phyloP scores from a whole-genome alignment of 2,113 vertebrate species.

The Eublepharis macularius region DNA sequence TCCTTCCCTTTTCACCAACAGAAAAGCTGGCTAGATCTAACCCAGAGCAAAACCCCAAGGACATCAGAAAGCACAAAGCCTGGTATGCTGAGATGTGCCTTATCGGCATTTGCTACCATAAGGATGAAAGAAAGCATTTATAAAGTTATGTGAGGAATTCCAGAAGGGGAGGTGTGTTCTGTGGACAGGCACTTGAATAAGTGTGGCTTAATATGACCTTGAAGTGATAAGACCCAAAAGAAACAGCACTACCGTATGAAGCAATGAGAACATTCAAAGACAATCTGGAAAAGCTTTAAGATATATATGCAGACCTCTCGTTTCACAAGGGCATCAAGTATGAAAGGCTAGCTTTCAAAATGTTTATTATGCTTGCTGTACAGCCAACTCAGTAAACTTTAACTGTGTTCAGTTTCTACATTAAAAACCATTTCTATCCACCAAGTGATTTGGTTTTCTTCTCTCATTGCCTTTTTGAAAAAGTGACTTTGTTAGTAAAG shows the following conservation, averaged over 20 bases:
- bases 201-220: not conserved
- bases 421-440: not conserved
- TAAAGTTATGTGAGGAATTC: not conserved
- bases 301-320: conserved; percentile 3
- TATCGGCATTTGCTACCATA: not conserved
- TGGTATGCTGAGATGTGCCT: not conserved
- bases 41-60: not conserved
- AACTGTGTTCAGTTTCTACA: not conserved
- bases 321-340: not conserved
- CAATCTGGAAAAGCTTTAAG: not conserved
- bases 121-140: not conserved
- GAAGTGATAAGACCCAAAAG: not conserved
- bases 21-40: too few relatives aligned
- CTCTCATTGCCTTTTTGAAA: not conserved
- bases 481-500: not conserved
- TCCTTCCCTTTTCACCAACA: too few relatives aligned
- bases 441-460: not conserved
- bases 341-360: not conserved
- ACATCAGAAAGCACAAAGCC: not conserved
- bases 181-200: not conserved
- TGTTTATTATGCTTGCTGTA: not conserved
- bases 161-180: not conserved
- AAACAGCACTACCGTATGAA: not conserved
- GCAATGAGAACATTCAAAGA: conserved; percentile 5
- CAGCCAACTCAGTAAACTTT: not conserved